Conservation (phyloP, 2,113 vertebrate species). For the Tonatia bakeri region DNA sequence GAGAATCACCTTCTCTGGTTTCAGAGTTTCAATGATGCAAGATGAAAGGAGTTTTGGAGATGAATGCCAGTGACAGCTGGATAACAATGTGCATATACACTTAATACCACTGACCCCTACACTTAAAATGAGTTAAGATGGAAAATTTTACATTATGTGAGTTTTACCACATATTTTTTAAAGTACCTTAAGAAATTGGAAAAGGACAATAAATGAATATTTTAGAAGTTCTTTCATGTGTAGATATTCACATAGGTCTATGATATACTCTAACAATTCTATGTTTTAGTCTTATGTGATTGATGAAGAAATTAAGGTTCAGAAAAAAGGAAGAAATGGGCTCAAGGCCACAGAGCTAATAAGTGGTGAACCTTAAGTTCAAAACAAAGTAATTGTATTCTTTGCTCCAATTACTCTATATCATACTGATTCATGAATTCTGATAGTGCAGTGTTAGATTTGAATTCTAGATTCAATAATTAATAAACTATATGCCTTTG, state of each 20-base stretch:
- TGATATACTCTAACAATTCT: background rate
- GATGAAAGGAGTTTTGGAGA: background rate
- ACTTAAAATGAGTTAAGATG: background rate
- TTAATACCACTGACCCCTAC: background rate
- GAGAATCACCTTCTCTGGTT: background rate
- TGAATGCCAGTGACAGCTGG: background rate
- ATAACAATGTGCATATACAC: background rate
- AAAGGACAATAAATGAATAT: background rate
- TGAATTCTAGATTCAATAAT: background rate
- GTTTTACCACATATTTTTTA: background rate
- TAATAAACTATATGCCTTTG: background rate
- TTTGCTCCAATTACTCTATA: background rate
- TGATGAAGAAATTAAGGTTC: background rate
- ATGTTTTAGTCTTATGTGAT: background rate
- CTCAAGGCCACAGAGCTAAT: background rate
- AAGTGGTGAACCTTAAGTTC: background rate
- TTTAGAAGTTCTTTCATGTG: background rate
- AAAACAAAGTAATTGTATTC: background rate
- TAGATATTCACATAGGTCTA: background rate
- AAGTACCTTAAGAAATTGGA: background rate
- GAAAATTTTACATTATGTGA: background rate
- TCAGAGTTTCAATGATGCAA: background rate
- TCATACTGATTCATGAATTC: background rate
- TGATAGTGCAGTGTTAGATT: background rate
- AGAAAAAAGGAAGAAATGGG: background rate